Evolutionary conservation across 2,888 invertebrate species (phyloP).

Genomic region (Pandemis corylana): DNA sequence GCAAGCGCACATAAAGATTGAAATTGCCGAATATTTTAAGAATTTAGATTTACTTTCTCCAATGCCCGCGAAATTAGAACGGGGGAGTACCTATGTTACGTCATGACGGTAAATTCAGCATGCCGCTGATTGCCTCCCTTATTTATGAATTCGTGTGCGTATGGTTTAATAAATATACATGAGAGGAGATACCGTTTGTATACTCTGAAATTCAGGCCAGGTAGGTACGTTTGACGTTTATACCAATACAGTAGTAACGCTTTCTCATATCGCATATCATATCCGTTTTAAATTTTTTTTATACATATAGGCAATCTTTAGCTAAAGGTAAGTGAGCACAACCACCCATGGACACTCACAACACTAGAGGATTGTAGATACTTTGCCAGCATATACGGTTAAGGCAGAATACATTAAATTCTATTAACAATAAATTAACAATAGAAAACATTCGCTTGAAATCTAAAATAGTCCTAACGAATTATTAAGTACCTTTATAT

Average conservation of each 20-base stretch:
- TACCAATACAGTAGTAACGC: background rate
- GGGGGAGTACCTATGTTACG: slow-evolving; percentile 15
- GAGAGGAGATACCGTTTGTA: slow-evolving; percentile 21
- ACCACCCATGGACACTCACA: too few relatives aligned
- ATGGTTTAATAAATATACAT: slow-evolving; percentile 33
- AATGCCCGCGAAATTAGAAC: slow-evolving; percentile 25
- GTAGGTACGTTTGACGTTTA: slow-evolving; percentile 1
- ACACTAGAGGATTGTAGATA: too few relatives aligned
- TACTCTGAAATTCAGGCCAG: slow-evolving; percentile 9
- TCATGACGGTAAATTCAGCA: slow-evolving; percentile 16
- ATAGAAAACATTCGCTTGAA: too few relatives aligned
- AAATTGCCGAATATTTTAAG: background rate
- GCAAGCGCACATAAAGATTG: background rate
- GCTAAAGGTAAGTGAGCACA: too few relatives aligned
- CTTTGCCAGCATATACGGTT: too few relatives aligned
- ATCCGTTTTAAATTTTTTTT: too few relatives aligned
- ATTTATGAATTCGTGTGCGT: slow-evolving; percentile 33
- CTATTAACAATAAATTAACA: too few relatives aligned
- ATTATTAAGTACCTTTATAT: too few relatives aligned
- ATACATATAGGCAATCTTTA: too few relatives aligned
- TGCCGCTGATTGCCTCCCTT: slow-evolving; percentile 28
- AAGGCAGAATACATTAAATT: too few relatives aligned
- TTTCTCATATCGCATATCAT: background rate
- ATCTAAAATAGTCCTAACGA: too few relatives aligned
- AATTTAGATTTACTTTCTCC: slow-evolving; percentile 22